These are phyloP conservation scores for Beroe ovata DNA, from an alignment of 37 sponge, comb jelly and placozoan species.

Conservation along the genomic window DNA sequence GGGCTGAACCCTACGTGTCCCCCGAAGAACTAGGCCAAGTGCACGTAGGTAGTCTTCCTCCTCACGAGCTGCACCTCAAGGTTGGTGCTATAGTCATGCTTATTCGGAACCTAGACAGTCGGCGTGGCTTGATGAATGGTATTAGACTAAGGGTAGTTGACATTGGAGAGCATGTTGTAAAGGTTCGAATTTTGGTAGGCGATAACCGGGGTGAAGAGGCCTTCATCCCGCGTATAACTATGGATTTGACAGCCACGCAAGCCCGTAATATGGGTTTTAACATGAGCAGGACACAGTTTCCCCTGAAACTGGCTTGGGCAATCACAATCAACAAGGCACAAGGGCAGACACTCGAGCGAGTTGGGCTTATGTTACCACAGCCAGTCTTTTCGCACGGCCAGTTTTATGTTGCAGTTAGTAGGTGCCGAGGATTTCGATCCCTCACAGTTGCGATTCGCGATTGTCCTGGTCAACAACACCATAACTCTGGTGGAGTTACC, in stretches of 20 bases:
- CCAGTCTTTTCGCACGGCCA: neutral
- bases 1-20: neutral
- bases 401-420: neutral
- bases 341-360: neutral
- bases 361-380: neutral
- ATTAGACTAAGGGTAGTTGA: neutral
- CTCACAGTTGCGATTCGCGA: too few relatives aligned
- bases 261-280: too few relatives aligned
- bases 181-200: neutral
- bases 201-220: neutral
- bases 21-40: neutral
- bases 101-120: neutral
- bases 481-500: too few relatives aligned
- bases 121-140: neutral
- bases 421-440: too few relatives aligned
- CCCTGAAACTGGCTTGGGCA: neutral
- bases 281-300: slow-evolving; percentile 32
- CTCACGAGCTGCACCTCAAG: neutral
- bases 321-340: slow-evolving; percentile 41
- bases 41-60: neutral
- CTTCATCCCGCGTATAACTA: neutral
- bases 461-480: too few relatives aligned
- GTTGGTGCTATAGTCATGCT: slow-evolving; percentile 1
- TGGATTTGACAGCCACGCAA: neutral
- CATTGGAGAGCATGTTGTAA: neutral